Percentiles rank a stretch among this genome's conserved stretches.
phyloP scores from a whole-genome alignment of 1,140 invertebrate genomes.

The Dinothrombium tinctorium region DNA sequence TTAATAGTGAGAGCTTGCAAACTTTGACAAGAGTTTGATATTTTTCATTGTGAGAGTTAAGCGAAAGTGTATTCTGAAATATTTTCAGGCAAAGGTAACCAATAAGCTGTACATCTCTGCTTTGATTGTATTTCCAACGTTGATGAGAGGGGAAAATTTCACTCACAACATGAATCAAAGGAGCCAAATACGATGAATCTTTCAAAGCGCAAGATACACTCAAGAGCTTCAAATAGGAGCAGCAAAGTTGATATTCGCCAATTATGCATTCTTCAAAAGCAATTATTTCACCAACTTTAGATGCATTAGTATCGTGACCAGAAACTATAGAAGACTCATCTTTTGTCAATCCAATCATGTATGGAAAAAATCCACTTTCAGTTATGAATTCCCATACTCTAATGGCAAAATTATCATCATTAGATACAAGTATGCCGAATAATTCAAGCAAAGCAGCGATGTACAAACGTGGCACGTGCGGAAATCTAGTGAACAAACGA shows the following conservation, averaged over 20 bases:
- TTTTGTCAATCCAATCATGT: conserved; percentile 16
- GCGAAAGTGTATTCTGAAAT: conserved; percentile 12
- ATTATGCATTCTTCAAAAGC: conserved; percentile 21
- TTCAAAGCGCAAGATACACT: conserved; percentile 17
- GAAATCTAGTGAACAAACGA: background rate
- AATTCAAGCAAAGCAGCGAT: conserved; percentile 6
- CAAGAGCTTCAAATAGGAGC: conserved; percentile 22
- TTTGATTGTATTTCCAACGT: conserved; percentile 22
- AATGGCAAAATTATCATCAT: background rate
- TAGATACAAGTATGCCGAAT: background rate
- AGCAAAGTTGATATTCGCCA: conserved; percentile 21
- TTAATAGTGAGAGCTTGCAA: conserved; percentile 21
- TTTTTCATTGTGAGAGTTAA: background rate
- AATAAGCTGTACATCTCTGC: conserved; percentile 17
- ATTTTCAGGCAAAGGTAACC: conserved; percentile 14
- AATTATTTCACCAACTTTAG: conserved; percentile 21
- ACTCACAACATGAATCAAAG: conserved; percentile 20
- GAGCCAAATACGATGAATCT: conserved; percentile 18
- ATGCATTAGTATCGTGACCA: conserved; percentile 21
- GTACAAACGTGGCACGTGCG: background rate
- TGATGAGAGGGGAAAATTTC: conserved; percentile 24
- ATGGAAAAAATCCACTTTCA: conserved; percentile 22
- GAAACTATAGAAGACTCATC: conserved; percentile 14
- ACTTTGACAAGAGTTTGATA: conserved; percentile 20
- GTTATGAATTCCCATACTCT: conserved; percentile 20